phyloP scores from a whole-genome alignment of 2,888 invertebrate genomes.

The Helobdella robusta region DNA sequence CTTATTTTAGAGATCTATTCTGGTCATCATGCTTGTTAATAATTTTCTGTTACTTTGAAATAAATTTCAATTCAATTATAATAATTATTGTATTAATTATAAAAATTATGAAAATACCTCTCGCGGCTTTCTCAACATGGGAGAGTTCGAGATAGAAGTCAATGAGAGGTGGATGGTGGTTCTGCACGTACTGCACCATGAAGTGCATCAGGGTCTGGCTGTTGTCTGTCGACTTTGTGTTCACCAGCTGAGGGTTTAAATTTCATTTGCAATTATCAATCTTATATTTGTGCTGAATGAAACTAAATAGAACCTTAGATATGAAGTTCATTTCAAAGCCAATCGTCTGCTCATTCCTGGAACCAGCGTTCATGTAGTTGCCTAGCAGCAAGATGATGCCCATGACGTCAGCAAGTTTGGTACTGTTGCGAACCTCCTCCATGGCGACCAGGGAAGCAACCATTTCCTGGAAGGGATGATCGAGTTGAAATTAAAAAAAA shows the following conservation, averaged over 20 bases:
- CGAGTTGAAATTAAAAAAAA: too few relatives aligned
- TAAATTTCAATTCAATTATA: too few relatives aligned
- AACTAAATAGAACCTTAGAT: slow-evolving; percentile 79
- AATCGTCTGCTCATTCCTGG: slow-evolving; percentile 78
- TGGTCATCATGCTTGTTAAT: too few relatives aligned
- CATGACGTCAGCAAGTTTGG: slow-evolving; percentile 78
- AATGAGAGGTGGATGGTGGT: slow-evolving; percentile 73
- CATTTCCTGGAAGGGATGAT: too few relatives aligned
- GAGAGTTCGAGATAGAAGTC: slow-evolving; percentile 76
- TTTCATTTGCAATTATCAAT: background rate
- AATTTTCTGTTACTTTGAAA: too few relatives aligned
- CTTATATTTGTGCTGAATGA: too few relatives aligned
- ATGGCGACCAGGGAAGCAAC: slow-evolving; percentile 90
- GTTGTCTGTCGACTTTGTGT: slow-evolving; percentile 76
- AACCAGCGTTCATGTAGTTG: slow-evolving; percentile 92
- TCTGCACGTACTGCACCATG: slow-evolving; percentile 75
- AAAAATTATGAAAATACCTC: too few relatives aligned
- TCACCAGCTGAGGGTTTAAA: slow-evolving; percentile 46
- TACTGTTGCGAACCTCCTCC: slow-evolving; percentile 78
- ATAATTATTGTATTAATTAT: too few relatives aligned
- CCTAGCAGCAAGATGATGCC: slow-evolving; percentile 81
- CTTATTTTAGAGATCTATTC: too few relatives aligned
- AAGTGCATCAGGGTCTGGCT: slow-evolving; percentile 85
- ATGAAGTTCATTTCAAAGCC: slow-evolving; percentile 94
- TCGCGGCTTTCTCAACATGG: slow-evolving; percentile 77